Conservation (phyloP, 2,113 vertebrate species). For the Heterocephalus glaber region DNA sequence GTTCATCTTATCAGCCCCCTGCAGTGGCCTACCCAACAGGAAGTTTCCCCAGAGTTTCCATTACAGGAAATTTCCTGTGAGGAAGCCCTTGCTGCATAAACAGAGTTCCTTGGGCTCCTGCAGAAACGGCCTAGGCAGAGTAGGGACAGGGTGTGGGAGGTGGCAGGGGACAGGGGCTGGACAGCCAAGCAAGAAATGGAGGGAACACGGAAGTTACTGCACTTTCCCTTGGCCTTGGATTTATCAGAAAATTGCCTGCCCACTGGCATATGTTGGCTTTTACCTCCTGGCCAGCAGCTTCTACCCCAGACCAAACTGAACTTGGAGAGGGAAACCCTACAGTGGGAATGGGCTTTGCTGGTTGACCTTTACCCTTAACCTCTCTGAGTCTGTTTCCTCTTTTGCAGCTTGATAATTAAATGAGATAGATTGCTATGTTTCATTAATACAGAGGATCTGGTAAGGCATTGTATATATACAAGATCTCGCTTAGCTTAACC, state of each 20-base stretch:
- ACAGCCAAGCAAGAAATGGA: neutral
- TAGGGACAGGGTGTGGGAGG: neutral
- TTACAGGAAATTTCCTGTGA: slow-evolving; percentile 89
- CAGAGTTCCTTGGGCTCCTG: slow-evolving; percentile 61
- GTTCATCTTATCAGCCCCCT: slow-evolving; percentile 81
- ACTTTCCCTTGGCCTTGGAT: slow-evolving; percentile 48
- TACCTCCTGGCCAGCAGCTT: neutral
- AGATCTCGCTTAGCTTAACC: neutral
- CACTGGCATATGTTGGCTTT: neutral
- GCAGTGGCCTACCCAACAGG: slow-evolving; percentile 83
- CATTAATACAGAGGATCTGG: neutral
- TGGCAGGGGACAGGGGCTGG: neutral
- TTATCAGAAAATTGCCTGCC: neutral
- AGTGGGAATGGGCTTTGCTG: neutral
- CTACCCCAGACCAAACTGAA: neutral
- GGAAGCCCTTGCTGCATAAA: slow-evolving; percentile 84
- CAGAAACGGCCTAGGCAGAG: slow-evolving; percentile 52
- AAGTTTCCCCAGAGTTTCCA: slow-evolving; percentile 87
- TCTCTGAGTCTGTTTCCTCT: neutral
- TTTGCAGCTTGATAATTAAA: neutral
- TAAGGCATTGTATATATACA: neutral
- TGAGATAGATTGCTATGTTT: neutral
- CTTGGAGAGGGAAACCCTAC: neutral
- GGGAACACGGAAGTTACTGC: neutral
- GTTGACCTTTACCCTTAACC: neutral